These are phyloP conservation scores for Corythornis madagascariensis DNA, from an alignment of 2,113 vertebrate species.

Conservation along the genomic window DNA sequence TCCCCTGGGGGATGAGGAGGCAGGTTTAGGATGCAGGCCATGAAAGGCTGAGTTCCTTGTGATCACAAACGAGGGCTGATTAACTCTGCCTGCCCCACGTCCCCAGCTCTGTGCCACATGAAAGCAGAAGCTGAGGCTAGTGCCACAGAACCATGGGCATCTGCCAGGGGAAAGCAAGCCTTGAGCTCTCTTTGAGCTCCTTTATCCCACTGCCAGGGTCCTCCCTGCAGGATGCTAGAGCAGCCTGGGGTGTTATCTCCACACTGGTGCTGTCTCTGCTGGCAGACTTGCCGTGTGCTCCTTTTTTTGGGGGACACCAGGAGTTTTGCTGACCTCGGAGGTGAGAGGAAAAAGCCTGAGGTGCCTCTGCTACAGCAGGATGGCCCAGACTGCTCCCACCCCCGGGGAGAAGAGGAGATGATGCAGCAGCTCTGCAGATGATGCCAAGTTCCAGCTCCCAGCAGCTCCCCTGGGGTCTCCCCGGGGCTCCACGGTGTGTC, in stretches of 20 bases:
- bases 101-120: not conserved
- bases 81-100: not conserved
- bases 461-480: not conserved
- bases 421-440: not conserved
- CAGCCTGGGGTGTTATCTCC: not conserved
- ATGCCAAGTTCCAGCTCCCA: not conserved
- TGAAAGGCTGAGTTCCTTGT: slow-evolving; percentile 44
- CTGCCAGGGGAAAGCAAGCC: not conserved
- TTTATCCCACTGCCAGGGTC: not conserved
- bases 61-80: slow-evolving; percentile 32
- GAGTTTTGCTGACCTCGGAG: not conserved
- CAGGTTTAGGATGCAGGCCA: slow-evolving; percentile 67
- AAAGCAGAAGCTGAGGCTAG: not conserved
- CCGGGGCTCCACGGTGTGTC: not conserved
- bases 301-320: not conserved
- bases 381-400: not conserved
- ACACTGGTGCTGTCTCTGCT: not conserved
- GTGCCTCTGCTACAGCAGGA: not conserved
- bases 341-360: not conserved
- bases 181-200: not conserved
- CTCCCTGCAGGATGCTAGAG: not conserved
- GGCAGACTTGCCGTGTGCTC: not conserved
- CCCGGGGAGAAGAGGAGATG: not conserved
- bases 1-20: slow-evolving; percentile 44
- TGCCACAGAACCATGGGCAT: not conserved